These are phyloP conservation scores for Lobophora halterata DNA, from an alignment of 2,888 invertebrate genomes.

Conservation along the genomic window DNA sequence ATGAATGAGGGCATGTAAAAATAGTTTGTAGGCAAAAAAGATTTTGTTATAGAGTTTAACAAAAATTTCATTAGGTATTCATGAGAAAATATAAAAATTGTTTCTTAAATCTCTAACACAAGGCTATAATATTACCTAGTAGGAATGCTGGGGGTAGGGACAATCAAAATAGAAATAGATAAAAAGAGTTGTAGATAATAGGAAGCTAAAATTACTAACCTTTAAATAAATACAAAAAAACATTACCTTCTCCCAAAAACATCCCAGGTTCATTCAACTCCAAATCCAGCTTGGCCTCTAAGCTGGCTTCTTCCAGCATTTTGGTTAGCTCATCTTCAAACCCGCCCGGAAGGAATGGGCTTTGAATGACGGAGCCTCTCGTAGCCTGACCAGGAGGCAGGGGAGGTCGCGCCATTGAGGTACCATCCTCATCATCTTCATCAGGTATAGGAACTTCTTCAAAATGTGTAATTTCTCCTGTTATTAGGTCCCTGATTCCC, in stretches of 20 bases:
- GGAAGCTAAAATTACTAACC: too few relatives aligned
- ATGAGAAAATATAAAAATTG: too few relatives aligned
- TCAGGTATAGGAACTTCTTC: slow-evolving; percentile 76
- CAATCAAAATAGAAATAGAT: too few relatives aligned
- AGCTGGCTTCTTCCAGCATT: slow-evolving; percentile 58
- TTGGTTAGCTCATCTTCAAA: slow-evolving; percentile 82
- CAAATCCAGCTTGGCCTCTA: slow-evolving; percentile 59
- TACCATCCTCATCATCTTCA: slow-evolving; percentile 66
- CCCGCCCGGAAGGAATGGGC: slow-evolving; percentile 94
- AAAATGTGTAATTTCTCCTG: slow-evolving; percentile 85
- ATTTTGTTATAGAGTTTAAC: too few relatives aligned
- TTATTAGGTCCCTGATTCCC: slow-evolving; percentile 87
- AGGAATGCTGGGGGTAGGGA: too few relatives aligned
- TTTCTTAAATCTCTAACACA: too few relatives aligned
- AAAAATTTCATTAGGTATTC: too few relatives aligned
- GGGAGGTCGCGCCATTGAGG: slow-evolving; percentile 90
- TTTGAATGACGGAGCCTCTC: slow-evolving; percentile 88
- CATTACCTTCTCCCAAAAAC: slow-evolving; percentile 73
- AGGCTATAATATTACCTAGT: too few relatives aligned
- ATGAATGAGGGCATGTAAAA: too few relatives aligned
- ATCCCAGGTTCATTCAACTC: slow-evolving; percentile 65
- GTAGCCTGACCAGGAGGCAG: slow-evolving; percentile 85
- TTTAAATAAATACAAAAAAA: not conserved
- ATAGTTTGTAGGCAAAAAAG: too few relatives aligned
- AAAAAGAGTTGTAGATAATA: too few relatives aligned